These are phyloP conservation scores for Panurus biarmicus DNA, from an alignment of 2,113 vertebrate species.

Conservation along the genomic window DNA sequence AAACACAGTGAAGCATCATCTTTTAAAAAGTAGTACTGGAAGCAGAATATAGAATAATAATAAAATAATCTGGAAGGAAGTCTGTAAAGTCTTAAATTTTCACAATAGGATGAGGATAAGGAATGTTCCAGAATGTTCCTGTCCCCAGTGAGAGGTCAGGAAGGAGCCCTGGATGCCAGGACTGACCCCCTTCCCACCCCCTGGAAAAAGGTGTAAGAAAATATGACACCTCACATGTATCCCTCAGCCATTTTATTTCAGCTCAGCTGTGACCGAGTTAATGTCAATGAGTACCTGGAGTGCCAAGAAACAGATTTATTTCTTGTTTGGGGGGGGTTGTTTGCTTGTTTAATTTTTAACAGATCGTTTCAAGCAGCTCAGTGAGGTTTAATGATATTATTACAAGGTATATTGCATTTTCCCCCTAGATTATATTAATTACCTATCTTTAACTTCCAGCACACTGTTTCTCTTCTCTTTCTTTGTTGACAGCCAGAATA, in stretches of 20 bases:
- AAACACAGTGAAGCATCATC: background rate
- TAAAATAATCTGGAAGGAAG: background rate
- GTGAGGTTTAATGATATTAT: background rate
- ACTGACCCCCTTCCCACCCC: background rate
- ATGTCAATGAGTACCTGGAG: background rate
- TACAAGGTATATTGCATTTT: background rate
- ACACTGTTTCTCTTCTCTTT: background rate
- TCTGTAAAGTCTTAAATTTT: background rate
- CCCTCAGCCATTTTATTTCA: background rate
- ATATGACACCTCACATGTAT: background rate
- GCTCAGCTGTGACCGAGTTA: background rate
- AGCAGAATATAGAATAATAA: background rate
- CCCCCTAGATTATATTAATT: slow-evolving; percentile 15
- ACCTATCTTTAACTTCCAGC: background rate
- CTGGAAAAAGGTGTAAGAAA: background rate
- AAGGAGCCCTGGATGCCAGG: background rate
- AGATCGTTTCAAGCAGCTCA: background rate
- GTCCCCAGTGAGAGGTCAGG: no score
- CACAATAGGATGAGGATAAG: background rate
- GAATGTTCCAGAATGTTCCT: background rate
- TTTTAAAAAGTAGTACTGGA: background rate
- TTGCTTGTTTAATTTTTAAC: background rate
- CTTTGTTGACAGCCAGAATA: background rate
- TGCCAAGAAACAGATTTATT: background rate
- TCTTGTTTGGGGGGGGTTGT: background rate